Conservation (phyloP, 1,140 invertebrate species). For the Anagrus nilaparvatae region DNA sequence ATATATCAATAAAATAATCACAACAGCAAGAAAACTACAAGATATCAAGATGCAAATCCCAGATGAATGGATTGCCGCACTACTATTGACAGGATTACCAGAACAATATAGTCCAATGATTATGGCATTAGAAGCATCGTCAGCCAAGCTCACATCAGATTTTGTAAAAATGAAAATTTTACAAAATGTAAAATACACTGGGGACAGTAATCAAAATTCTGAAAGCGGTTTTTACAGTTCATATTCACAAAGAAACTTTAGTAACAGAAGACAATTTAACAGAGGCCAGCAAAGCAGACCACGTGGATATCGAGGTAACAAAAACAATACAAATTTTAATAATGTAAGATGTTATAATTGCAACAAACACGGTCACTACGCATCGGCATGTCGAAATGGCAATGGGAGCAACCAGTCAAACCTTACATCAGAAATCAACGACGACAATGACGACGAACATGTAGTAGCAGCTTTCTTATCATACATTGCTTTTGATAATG, state of each 20-base stretch:
- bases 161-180: background rate
- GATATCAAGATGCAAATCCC: background rate
- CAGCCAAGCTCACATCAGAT: background rate
- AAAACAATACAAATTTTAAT: background rate
- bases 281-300: constrained; percentile 7
- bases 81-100: background rate
- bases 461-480: background rate
- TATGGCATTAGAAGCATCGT: no score
- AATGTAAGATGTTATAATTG: background rate
- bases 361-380: background rate
- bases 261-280: background rate
- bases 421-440: background rate
- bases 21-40: background rate
- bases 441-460: background rate
- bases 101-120: background rate
- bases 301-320: constrained; percentile 3
- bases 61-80: background rate
- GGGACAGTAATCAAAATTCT: constrained; percentile 11
- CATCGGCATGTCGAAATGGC: background rate
- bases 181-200: constrained; percentile 22
- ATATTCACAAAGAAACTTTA: background rate
- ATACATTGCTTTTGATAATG: background rate
- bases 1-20: background rate
- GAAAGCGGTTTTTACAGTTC: background rate
- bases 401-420: background rate